Evolutionary conservation across 2,113 vertebrate species (phyloP).

Genomic region (Pandion haliaetus): DNA sequence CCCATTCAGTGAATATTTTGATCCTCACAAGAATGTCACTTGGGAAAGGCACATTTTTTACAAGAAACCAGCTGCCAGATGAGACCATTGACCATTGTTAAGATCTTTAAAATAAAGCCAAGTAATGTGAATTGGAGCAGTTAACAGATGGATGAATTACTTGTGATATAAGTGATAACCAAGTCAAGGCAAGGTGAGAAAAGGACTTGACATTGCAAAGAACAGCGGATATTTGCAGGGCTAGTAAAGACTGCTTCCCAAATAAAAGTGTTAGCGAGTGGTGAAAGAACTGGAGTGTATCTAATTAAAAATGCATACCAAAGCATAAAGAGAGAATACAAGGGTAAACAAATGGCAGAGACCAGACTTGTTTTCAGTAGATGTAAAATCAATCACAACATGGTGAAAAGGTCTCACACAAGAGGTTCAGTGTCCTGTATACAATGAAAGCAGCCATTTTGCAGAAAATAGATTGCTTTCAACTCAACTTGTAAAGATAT

Average conservation of each 20-base stretch:
- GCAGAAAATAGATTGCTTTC: constrained; percentile 31
- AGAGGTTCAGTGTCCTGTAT: constrained; percentile 56
- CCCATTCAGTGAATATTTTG: constrained; percentile 66
- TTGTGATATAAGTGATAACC: constrained; percentile 72
- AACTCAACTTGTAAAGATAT: constrained; percentile 1
- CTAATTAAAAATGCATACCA: constrained; percentile 70
- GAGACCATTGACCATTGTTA: constrained; percentile 71
- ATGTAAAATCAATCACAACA: constrained; percentile 64
- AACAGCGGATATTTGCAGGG: constrained; percentile 69
- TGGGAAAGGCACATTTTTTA: constrained; percentile 68
- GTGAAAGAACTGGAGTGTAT: constrained; percentile 61
- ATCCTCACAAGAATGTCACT: constrained; percentile 62
- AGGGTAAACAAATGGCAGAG: constrained; percentile 69
- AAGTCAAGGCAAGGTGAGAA: constrained; percentile 72
- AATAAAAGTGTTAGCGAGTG: constrained; percentile 70
- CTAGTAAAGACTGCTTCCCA: constrained; percentile 68
- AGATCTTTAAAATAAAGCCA: constrained; percentile 72
- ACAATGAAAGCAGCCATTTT: constrained; percentile 64
- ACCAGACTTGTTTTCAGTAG: constrained; percentile 68
- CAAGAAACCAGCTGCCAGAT: constrained; percentile 71
- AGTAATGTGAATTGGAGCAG: constrained; percentile 68
- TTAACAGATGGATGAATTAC: constrained; percentile 72
- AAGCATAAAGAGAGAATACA: constrained; percentile 64
- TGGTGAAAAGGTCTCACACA: constrained; percentile 59
- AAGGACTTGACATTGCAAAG: constrained; percentile 72